Percentiles rank a stretch among this genome's conserved stretches.
These are phyloP conservation scores for Craniophora ligustri DNA, from an alignment of 2,888 invertebrate genomes.

Conservation along the genomic window DNA sequence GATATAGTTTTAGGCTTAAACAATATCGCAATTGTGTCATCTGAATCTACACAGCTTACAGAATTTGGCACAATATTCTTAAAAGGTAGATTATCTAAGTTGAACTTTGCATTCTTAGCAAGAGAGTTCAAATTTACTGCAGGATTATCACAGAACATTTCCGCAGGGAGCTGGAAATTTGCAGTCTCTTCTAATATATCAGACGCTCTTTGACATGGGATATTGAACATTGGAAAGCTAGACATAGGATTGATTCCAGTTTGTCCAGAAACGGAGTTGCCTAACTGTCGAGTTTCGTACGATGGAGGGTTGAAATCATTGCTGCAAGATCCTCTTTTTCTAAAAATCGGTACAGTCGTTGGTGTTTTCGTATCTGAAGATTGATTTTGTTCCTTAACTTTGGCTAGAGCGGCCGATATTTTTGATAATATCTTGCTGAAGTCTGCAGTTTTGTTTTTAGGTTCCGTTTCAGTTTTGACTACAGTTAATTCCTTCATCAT, in stretches of 20 bases:
- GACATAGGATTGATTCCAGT: constrained; percentile 25
- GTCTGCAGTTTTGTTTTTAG: constrained; percentile 35
- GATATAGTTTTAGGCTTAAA: constrained; percentile 69
- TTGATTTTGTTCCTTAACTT: constrained; percentile 35
- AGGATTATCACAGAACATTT: constrained; percentile 31
- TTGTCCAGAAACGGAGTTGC: constrained; percentile 25
- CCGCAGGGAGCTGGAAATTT: constrained; percentile 37
- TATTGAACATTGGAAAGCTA: constrained; percentile 52
- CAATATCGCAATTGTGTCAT: constrained; percentile 60
- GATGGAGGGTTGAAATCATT: constrained; percentile 17
- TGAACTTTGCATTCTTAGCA: constrained; percentile 36
- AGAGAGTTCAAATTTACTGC: constrained; percentile 41
- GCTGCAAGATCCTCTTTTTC: constrained; percentile 8
- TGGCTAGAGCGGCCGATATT: constrained; percentile 40
- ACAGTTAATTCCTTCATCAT: constrained; percentile 17
- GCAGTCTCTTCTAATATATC: constrained; percentile 63
- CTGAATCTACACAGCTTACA: constrained; percentile 51
- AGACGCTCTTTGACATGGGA: constrained; percentile 66
- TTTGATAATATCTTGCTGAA: constrained; percentile 34
- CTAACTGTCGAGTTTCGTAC: constrained; percentile 21
- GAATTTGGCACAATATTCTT: constrained; percentile 45
- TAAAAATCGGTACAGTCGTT: constrained; percentile 39
- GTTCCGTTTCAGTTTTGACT: neutral
- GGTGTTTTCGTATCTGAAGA: constrained; percentile 34
- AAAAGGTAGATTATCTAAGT: constrained; percentile 44